These are phyloP conservation scores for Phrynocephalus versicolor DNA, from an alignment of 2,113 vertebrate genomes.

Conservation along the genomic window DNA sequence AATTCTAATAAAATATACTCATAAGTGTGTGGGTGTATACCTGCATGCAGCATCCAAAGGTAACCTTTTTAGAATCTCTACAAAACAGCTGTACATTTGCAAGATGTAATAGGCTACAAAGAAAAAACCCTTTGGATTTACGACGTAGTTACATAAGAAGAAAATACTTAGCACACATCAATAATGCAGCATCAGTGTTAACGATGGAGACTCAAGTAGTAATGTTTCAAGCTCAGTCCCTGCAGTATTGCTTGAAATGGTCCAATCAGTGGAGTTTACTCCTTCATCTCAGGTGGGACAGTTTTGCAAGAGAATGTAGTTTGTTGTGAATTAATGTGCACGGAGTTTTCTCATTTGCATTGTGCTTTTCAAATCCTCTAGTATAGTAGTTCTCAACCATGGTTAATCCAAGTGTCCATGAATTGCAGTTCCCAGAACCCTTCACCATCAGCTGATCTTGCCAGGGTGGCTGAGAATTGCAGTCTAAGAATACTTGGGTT, in stretches of 20 bases:
- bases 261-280: not conserved
- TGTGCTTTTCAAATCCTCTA: not conserved
- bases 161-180: constrained; percentile 8
- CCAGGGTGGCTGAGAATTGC: too few relatives aligned
- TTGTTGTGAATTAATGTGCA: not conserved
- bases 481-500: too few relatives aligned
- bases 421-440: too few relatives aligned
- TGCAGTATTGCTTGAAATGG: not conserved
- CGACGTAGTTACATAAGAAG: constrained; percentile 6
- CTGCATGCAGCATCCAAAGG: not conserved
- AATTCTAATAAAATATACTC: too few relatives aligned
- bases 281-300: not conserved
- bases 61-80: not conserved
- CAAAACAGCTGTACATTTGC: not conserved
- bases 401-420: too few relatives aligned
- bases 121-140: constrained; percentile 8
- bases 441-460: too few relatives aligned
- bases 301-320: not conserved
- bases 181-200: not conserved
- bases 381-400: not conserved
- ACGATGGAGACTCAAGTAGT: not conserved
- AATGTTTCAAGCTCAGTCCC: not conserved
- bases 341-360: not conserved
- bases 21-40: not conserved
- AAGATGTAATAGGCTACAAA: constrained; percentile 22